Evolutionary conservation across 2,888 invertebrate species (phyloP).

Genomic region (Polydrusus pterygomalis): DNA sequence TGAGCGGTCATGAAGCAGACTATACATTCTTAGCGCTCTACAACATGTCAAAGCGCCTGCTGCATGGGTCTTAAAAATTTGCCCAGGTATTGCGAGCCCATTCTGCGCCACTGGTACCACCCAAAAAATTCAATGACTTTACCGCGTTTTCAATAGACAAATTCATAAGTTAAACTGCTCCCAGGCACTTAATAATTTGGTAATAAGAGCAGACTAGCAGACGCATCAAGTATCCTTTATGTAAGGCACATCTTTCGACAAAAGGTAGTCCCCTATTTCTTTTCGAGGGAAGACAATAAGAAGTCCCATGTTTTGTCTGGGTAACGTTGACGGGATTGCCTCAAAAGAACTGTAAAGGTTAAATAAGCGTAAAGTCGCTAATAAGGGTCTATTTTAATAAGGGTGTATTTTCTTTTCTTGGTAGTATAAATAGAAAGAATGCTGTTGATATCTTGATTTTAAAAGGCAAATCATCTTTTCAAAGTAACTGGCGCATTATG

Average conservation of each 20-base stretch:
- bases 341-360: slow-evolving; percentile 33
- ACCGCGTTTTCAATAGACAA: slow-evolving; percentile 58
- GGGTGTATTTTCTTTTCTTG: slow-evolving; percentile 12
- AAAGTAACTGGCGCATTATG: background rate
- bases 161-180: slow-evolving; percentile 62
- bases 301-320: slow-evolving; percentile 34
- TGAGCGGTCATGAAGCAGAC: too few relatives aligned
- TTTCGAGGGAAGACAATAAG: slow-evolving; percentile 25
- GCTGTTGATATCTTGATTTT: background rate
- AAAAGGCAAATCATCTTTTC: slow-evolving; percentile 8
- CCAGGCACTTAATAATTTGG: slow-evolving; percentile 57
- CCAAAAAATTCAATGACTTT: slow-evolving; percentile 40
- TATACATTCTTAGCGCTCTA: too few relatives aligned
- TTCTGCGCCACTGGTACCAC: background rate
- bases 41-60: too few relatives aligned
- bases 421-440: background rate
- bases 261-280: slow-evolving; percentile 33
- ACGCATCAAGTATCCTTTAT: slow-evolving; percentile 47
- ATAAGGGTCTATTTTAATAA: slow-evolving; percentile 23
- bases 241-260: slow-evolving; percentile 28
- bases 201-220: slow-evolving; percentile 57
- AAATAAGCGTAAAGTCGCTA: slow-evolving; percentile 47
- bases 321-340: slow-evolving; percentile 28
- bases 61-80: too few relatives aligned
- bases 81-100: too few relatives aligned